Conservation (phyloP, 2,113 vertebrate genomes). For the Syrrhaptes paradoxus region DNA sequence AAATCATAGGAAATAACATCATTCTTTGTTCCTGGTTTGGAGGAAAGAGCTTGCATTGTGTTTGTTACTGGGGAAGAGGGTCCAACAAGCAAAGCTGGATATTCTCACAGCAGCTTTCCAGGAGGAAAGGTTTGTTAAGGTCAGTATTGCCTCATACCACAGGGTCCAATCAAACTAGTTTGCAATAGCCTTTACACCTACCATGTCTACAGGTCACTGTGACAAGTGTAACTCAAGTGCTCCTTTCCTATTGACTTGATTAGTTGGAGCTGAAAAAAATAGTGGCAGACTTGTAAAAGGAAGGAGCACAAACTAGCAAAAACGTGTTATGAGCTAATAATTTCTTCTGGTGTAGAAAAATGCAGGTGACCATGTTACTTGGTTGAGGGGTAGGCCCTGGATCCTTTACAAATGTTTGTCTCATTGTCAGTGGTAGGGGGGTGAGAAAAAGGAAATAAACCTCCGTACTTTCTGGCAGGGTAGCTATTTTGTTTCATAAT, state of each 20-base stretch:
- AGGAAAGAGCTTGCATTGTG: not conserved
- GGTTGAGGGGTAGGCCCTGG: not conserved
- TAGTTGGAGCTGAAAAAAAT: not conserved
- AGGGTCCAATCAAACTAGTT: not conserved
- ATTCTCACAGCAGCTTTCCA: not conserved
- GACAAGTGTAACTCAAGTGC: not conserved
- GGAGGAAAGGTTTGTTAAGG: not conserved
- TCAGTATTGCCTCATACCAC: not conserved
- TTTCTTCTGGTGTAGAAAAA: not conserved
- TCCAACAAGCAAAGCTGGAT: not conserved
- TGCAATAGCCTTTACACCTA: not conserved
- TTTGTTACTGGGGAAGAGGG: not conserved
- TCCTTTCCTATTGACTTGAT: not conserved
- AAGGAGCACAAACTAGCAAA: not conserved
- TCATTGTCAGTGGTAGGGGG: not conserved
- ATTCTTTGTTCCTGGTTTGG: not conserved
- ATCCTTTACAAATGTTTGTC: not conserved
- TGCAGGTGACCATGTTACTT: not conserved
- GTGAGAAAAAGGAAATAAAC: not conserved
- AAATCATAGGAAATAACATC: slow-evolving; percentile 2
- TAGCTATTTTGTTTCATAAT: not conserved
- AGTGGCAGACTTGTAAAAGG: not conserved
- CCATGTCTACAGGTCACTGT: fast-evolving
- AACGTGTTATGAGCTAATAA: not conserved
- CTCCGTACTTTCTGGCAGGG: not conserved